Evolutionary conservation across 2,888 invertebrate species (phyloP).

Genomic region (Cerastoderma edule): DNA sequence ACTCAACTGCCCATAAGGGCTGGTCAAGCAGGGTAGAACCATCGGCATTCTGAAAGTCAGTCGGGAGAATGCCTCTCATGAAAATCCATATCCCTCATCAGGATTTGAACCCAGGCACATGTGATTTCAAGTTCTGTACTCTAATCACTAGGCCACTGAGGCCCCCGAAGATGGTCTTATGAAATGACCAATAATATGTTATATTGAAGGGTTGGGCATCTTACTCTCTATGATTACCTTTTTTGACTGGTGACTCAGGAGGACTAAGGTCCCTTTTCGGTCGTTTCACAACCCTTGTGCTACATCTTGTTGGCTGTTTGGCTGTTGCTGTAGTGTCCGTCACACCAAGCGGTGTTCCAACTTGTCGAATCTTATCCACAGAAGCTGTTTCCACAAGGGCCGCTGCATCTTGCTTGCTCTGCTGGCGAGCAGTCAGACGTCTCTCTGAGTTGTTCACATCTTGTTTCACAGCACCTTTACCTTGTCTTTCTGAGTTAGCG

Average conservation of each 20-base stretch:
- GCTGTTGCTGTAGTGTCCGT: slow-evolving; percentile 18
- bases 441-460: slow-evolving; percentile 26
- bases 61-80: no score
- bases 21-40: no score
- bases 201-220: background rate
- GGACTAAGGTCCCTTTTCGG: slow-evolving; percentile 71
- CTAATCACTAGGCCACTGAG: no score
- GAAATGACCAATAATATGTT: no score
- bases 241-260: slow-evolving; percentile 72
- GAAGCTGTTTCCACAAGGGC: slow-evolving; percentile 1
- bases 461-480: background rate
- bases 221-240: slow-evolving; percentile 30
- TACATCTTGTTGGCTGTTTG: slow-evolving; percentile 66
- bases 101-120: no score
- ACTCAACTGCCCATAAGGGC: no score
- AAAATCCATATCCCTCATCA: no score
- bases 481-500: background rate
- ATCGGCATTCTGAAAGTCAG: no score
- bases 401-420: slow-evolving; percentile 54
- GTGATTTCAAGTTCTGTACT: no score
- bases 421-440: slow-evolving; percentile 51
- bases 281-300: slow-evolving; percentile 68
- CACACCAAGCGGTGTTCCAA: slow-evolving; percentile 15
- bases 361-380: slow-evolving; percentile 25
- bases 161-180: no score